Conservation (phyloP, 1,140 invertebrate species). For the Aricia agestis region DNA sequence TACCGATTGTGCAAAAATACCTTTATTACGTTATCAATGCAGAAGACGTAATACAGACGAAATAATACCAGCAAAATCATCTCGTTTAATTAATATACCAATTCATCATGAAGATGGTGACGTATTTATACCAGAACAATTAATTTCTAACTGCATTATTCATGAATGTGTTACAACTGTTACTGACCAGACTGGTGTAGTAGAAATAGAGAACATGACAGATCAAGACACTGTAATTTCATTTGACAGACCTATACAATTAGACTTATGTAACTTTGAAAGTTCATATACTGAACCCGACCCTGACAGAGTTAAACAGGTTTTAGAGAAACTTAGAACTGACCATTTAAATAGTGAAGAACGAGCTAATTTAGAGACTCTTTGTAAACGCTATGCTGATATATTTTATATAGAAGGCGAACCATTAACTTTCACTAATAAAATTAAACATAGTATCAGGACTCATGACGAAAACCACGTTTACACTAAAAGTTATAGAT, state of each 20-base stretch:
- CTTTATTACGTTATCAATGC: slow-evolving; percentile 14
- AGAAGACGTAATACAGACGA: slow-evolving; percentile 13
- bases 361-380: slow-evolving; percentile 22
- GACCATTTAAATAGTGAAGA: slow-evolving; percentile 29
- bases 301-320: slow-evolving; percentile 20
- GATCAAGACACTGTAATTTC: slow-evolving; percentile 20
- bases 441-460: slow-evolving; percentile 31
- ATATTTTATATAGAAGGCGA: slow-evolving; percentile 31
- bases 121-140: neutral
- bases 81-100: slow-evolving; percentile 13
- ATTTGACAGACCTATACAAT: slow-evolving; percentile 3
- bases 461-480: slow-evolving; percentile 34
- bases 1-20: slow-evolving; percentile 13
- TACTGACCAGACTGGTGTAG: slow-evolving; percentile 16
- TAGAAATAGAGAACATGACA: slow-evolving; percentile 27
- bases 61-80: slow-evolving; percentile 17
- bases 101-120: slow-evolving; percentile 10
- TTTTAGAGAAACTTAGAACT: slow-evolving; percentile 22
- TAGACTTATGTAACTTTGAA: slow-evolving; percentile 24
- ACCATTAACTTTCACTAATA: slow-evolving; percentile 27
- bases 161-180: slow-evolving; percentile 28
- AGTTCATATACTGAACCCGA: slow-evolving; percentile 14
- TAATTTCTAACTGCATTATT: slow-evolving; percentile 29
- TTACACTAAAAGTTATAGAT: slow-evolving; percentile 27
- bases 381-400: slow-evolving; percentile 25